phyloP scores from a whole-genome alignment of 2,888 invertebrate species.

The Tiphia femorata region DNA sequence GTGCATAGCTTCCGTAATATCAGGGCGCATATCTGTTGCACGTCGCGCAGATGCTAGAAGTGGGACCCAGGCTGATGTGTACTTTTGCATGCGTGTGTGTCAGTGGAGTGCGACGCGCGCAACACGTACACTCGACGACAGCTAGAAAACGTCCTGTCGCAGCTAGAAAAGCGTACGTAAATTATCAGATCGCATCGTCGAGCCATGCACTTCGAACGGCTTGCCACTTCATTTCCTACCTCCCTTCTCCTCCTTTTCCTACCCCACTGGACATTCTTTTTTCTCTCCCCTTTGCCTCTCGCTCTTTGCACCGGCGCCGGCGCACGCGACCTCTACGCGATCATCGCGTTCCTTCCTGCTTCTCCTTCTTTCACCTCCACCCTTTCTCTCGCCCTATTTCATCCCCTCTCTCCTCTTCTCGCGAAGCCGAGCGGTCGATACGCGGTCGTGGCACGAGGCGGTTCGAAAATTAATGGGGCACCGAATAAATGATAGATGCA shows the following conservation, averaged over 20 bases:
- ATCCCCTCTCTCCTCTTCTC: not conserved
- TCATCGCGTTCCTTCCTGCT: not conserved
- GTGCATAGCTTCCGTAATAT: constrained; percentile 13
- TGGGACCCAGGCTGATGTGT: no score
- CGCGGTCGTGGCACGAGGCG: not conserved
- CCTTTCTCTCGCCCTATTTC: not conserved
- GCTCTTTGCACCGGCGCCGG: no score
- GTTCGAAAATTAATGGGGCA: not conserved
- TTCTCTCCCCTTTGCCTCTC: not conserved
- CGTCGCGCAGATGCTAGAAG: constrained; percentile 11
- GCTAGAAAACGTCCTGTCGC: constrained; percentile 1
- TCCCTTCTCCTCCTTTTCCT: not conserved
- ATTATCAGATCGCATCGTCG: constrained; percentile 5
- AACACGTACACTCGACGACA: no score
- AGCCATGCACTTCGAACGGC: constrained; percentile 5
- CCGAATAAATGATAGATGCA: not conserved
- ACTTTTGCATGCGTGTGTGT: not conserved
- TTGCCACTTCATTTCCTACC: not conserved
- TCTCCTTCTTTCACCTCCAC: not conserved
- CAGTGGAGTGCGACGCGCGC: not conserved
- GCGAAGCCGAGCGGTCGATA: not conserved
- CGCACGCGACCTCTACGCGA: no score
- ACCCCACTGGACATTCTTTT: no score
- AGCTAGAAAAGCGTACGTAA: not conserved
- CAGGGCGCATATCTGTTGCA: constrained; percentile 49